Conservation (phyloP, 2,113 vertebrate genomes). For the Tretioscincus oriximinensis region DNA sequence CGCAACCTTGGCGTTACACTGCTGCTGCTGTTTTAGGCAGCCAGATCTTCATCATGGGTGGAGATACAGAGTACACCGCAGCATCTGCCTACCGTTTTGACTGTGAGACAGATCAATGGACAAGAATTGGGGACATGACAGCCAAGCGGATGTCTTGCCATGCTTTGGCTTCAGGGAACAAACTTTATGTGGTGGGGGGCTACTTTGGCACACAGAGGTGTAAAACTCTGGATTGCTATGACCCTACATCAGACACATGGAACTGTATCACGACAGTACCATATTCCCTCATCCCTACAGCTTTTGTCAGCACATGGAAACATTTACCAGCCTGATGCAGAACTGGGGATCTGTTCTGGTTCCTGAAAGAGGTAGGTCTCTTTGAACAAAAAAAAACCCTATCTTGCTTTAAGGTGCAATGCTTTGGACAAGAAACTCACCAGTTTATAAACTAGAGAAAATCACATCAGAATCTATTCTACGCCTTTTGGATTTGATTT, state of each 20-base stretch:
- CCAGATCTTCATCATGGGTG: slow-evolving; percentile 98
- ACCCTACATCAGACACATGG: slow-evolving; percentile 89
- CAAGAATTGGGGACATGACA: slow-evolving; percentile 91
- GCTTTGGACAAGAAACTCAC: background rate
- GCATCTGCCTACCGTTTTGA: slow-evolving; percentile 93
- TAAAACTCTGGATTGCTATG: slow-evolving; percentile 94
- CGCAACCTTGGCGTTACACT: slow-evolving; percentile 93
- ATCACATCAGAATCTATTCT: background rate
- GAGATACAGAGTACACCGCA: slow-evolving; percentile 91
- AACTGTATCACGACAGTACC: slow-evolving; percentile 94
- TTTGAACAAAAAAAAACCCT: background rate
- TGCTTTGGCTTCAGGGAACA: slow-evolving; percentile 90
- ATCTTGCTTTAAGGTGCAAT: background rate
- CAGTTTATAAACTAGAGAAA: background rate
- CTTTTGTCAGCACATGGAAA: slow-evolving; percentile 97
- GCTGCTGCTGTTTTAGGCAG: slow-evolving; percentile 90
- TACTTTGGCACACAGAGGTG: slow-evolving; percentile 95
- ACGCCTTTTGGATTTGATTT: background rate
- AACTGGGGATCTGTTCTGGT: slow-evolving; percentile 11
- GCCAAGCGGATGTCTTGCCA: slow-evolving; percentile 97
- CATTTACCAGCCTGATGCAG: slow-evolving; percentile 84
- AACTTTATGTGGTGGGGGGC: slow-evolving; percentile 93
- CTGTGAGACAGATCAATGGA: slow-evolving; percentile 90
- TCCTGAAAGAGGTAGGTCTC: slow-evolving; percentile 58
- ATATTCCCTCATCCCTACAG: slow-evolving; percentile 94